A percentile compares a stretch with the other conserved stretches of the same genome.
Evolutionary conservation across 1,140 invertebrate species (phyloP).

Genomic region (Drosophila arizonae): DNA sequence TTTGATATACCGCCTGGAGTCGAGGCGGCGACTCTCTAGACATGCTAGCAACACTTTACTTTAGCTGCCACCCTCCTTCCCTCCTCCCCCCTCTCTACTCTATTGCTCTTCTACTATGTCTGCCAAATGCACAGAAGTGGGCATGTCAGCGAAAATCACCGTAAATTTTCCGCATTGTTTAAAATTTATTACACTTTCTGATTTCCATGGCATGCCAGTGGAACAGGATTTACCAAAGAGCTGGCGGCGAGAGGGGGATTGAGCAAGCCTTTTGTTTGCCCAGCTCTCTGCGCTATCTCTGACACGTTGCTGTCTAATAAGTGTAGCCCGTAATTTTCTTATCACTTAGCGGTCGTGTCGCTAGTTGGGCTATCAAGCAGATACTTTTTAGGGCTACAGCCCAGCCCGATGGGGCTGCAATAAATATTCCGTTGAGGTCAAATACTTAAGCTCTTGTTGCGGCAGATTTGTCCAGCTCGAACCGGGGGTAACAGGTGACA

Average conservation of each 20-base stretch:
- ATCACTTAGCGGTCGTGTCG: slow-evolving; percentile 58
- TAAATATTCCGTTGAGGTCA: slow-evolving; percentile 35
- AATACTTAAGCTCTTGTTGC: slow-evolving; percentile 1
- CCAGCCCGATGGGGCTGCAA: slow-evolving; percentile 14
- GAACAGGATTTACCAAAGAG: background rate
- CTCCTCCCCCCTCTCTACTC: slow-evolving; percentile 5
- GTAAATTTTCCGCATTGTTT: slow-evolving; percentile 81
- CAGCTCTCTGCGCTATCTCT: slow-evolving; percentile 58
- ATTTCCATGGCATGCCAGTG: slow-evolving; percentile 52
- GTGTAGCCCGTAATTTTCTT: slow-evolving; percentile 79
- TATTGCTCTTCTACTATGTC: slow-evolving; percentile 15
- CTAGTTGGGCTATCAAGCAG: slow-evolving; percentile 42
- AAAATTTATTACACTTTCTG: slow-evolving; percentile 81
- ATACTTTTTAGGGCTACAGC: slow-evolving; percentile 29
- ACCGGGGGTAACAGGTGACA: slow-evolving; percentile 6
- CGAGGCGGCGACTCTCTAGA: slow-evolving; percentile 55
- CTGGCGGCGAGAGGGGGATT: background rate
- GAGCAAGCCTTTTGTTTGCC: slow-evolving; percentile 70
- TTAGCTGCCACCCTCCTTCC: background rate
- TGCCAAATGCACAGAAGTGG: slow-evolving; percentile 74
- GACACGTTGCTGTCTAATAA: slow-evolving; percentile 77
- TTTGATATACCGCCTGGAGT: slow-evolving; percentile 72
- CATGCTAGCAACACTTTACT: slow-evolving; percentile 62
- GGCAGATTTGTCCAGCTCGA: slow-evolving; percentile 1
- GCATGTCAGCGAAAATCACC: slow-evolving; percentile 80